Base-by-base conservation (phyloP, 2,888 invertebrate genomes). In the Tetragonisca angustula region DNA sequence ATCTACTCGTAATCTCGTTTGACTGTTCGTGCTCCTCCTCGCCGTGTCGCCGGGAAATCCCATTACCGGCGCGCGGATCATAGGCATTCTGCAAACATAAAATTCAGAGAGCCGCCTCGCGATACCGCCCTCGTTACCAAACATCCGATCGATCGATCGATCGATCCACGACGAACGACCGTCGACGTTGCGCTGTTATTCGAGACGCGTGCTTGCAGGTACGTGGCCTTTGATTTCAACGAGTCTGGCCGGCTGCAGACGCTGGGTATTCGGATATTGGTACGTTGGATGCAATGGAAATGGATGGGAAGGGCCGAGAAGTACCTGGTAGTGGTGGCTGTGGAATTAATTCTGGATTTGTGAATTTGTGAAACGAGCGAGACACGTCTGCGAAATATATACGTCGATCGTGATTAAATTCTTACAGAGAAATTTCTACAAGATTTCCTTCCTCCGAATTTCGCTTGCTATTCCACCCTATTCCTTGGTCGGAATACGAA, bases 1-100 rank as follows among this genome's bases (percentile, higher is more conserved):
- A 87, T 87, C 87, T 87, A 49, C 76, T 77, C 83, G 87, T 87
- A 87, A 87, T 87, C 87, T 86, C 81, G 79, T 87, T 83, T 79
- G 83, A 81, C 83, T 84, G 87, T 83, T 76, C 70, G 64, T 56
- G 64, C 74, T n/a, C 69, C 24, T 54, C 24, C 24, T 54, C 24
- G 24, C 61, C 68, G 70, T 86, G 84, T 75, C 83, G 76, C 74
- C 50, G 79, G 71, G 83, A 87, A 87, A 87, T 87, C 87, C 87
- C 80, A 87, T 87, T 87, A 83, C 84, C 56, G 36, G 43, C 32
- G n/a, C 61, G 62, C 62, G 74, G 76, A 86, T 85, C 82, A 80
- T 82, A 85, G 79, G 69, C 72, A 82, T 71, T 86, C 77, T 68
- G 79, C 68, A 59, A 69, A 69, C 82, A 82, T 77, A 85, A 86